Conservation (phyloP, 1,140 invertebrate genomes). For the Calosoma granatense region DNA sequence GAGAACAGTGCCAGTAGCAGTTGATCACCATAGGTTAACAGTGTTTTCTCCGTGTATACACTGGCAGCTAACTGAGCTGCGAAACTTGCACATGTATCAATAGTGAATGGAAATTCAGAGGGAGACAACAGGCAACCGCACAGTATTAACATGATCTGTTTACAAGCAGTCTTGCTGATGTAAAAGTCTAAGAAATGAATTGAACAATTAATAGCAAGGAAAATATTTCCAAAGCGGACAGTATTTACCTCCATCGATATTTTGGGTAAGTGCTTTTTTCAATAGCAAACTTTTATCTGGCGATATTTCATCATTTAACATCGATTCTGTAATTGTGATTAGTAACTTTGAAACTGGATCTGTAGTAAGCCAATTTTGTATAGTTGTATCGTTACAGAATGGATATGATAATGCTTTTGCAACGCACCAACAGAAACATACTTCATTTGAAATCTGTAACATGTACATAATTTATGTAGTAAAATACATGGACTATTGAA, state of each 20-base stretch:
- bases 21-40: constrained; percentile 26
- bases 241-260: constrained; percentile 22
- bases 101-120: constrained; percentile 21
- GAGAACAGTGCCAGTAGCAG: constrained; percentile 37
- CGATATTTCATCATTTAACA: constrained; percentile 32
- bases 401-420: constrained; percentile 38
- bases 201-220: background rate
- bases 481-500: background rate
- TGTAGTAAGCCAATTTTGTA: constrained; percentile 42
- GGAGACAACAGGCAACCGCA: constrained; percentile 26
- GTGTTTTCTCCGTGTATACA: constrained; percentile 31
- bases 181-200: constrained; percentile 36
- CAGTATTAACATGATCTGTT: constrained; percentile 38
- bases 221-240: background rate
- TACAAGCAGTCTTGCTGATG: constrained; percentile 39
- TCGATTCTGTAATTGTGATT: constrained; percentile 31
- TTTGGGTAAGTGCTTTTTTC: constrained; percentile 31
- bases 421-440: constrained; percentile 33
- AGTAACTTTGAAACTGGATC: constrained; percentile 34
- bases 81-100: constrained; percentile 40
- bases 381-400: constrained; percentile 34
- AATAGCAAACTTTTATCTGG: constrained; percentile 34
- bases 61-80: constrained; percentile 39
- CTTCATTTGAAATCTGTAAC: constrained; percentile 22
- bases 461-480: background rate